phyloP scores from a whole-genome alignment of 2,797 vertebrate genomes.

The Amblyopsis hoosieri region DNA sequence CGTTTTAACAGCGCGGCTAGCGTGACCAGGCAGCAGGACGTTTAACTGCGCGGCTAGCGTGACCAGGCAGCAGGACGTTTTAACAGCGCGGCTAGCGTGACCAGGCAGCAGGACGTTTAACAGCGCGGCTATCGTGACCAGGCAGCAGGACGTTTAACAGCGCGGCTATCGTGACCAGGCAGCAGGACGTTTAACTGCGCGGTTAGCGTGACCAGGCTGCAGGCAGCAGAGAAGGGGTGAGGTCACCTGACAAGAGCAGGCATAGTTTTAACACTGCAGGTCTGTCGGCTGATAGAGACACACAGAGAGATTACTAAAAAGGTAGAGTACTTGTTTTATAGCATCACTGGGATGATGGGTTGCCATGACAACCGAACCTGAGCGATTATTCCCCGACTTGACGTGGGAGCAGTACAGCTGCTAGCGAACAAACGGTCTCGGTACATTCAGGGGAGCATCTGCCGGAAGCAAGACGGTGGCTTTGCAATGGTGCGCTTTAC shows the following conservation, averaged over 20 bases:
- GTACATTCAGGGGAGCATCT: conserved; percentile 69
- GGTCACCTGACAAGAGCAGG: conserved; percentile 75
- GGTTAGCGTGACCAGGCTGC: neutral
- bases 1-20: too few species aligned
- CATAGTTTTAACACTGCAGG: conserved; percentile 67
- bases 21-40: too few species aligned
- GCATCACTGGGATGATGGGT: conserved; percentile 28
- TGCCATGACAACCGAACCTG: conserved; percentile 63
- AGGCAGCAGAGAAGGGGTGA: conserved; percentile 19
- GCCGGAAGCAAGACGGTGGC: conserved; percentile 52
- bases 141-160: too few species aligned
- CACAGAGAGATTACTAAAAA: conserved; percentile 40
- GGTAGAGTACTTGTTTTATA: conserved; percentile 31
- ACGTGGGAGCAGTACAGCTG: conserved; percentile 39
- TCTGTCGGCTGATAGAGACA: conserved; percentile 38
- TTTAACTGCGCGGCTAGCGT: neutral
- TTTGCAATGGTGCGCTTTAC: conserved; percentile 67
- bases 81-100: neutral
- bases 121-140: too few species aligned
- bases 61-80: conserved; percentile 51
- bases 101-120: neutral
- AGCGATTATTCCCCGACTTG: conserved; percentile 39
- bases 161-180: too few species aligned
- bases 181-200: too few species aligned
- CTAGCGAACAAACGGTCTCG: conserved; percentile 17